Percentiles rank a stretch among this genome's conserved stretches.
Evolutionary conservation across 2,888 invertebrate species (phyloP).

Genomic region (Lepidocyrtoides sp.): DNA sequence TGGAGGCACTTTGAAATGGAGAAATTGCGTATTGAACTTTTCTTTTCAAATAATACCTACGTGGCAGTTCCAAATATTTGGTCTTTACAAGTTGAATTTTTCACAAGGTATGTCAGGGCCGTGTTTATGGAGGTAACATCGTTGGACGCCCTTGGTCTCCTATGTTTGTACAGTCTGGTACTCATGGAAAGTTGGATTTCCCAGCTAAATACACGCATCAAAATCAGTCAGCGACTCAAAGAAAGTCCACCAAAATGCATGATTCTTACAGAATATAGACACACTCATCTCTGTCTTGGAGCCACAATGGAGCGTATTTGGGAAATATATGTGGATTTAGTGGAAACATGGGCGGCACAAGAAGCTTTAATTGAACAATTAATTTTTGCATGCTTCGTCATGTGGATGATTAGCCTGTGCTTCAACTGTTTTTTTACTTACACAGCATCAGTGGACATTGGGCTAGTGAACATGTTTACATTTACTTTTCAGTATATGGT

Average conservation of each 20-base stretch:
- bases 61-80: conserved; percentile 17
- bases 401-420: conserved; percentile 33
- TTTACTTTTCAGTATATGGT: conserved; percentile 21
- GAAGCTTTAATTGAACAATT: not conserved
- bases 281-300: not conserved
- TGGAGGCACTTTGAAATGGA: not conserved
- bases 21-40: not conserved
- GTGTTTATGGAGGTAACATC: conserved; percentile 27
- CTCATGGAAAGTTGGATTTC: not conserved
- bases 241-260: too few species aligned
- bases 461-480: not conserved
- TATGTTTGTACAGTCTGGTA: not conserved
- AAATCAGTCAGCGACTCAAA: conserved; percentile 2
- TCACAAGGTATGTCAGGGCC: not conserved
- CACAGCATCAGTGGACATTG: conserved; percentile 25
- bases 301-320: not conserved
- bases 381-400: not conserved
- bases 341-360: not conserved
- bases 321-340: not conserved
- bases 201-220: not conserved
- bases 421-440: conserved; percentile 15
- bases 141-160: not conserved
- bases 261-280: not conserved
- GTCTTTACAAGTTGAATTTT: conserved; percentile 3
- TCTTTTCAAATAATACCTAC: not conserved